Evolutionary conservation across 2,113 vertebrate genomes (phyloP).

Genomic region (Nicator chloris): DNA sequence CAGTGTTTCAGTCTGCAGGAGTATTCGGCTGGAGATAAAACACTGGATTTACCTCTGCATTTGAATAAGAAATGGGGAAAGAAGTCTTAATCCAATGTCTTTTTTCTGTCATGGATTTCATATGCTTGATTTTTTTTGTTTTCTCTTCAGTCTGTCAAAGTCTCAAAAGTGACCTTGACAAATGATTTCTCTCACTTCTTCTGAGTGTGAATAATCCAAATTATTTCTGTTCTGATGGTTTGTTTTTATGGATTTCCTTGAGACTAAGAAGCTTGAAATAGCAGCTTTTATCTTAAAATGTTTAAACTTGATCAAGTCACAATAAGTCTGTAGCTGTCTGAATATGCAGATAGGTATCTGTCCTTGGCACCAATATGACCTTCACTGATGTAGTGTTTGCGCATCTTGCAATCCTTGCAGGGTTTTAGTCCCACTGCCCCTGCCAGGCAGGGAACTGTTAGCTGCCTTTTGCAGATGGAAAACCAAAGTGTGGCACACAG

Average conservation of each 20-base stretch:
- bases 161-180: constrained; percentile 22
- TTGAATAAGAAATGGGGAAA: neutral
- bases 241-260: constrained; percentile 36
- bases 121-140: neutral
- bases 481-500: neutral
- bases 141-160: neutral
- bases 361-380: neutral
- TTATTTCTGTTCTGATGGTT: constrained; percentile 24
- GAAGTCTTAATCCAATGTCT: neutral
- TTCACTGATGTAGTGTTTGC: neutral
- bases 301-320: constrained; percentile 10
- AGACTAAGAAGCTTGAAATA: constrained; percentile 20
- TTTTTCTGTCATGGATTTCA: neutral
- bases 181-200: constrained; percentile 7
- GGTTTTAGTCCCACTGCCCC: neutral
- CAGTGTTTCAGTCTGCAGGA: neutral
- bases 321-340: neutral
- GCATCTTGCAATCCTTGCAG: neutral
- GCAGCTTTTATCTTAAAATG: constrained; percentile 24
- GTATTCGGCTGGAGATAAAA: neutral
- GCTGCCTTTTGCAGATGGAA: neutral
- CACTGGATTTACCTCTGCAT: neutral
- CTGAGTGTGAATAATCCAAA: constrained; percentile 27
- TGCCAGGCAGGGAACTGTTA: neutral
- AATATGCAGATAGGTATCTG: neutral